phyloP scores from a whole-genome alignment of 2,797 vertebrate genomes.

The Leptodactylus fallax region DNA sequence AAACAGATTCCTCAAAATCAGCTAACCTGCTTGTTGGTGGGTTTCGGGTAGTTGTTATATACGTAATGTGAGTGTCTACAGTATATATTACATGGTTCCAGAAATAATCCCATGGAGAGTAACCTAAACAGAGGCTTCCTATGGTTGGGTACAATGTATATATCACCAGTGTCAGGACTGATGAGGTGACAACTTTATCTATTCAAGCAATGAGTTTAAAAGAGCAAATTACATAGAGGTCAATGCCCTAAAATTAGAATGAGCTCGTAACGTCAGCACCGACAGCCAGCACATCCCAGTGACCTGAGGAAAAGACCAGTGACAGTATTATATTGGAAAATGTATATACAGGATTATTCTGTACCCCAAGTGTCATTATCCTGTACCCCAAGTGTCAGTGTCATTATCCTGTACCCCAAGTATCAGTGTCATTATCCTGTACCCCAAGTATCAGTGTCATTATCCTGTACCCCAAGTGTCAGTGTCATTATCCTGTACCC shows the following conservation, averaged over 20 bases:
- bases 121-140: background rate
- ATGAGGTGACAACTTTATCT: background rate
- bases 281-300: background rate
- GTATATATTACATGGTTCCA: background rate
- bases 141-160: background rate
- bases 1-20: background rate
- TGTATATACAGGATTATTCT: background rate
- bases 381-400: background rate
- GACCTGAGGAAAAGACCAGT: background rate
- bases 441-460: background rate
- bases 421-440: background rate
- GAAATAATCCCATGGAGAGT: background rate
- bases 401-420: background rate
- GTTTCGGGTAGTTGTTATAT: background rate
- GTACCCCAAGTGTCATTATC: background rate
- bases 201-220: constrained; percentile 8
- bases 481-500: background rate
- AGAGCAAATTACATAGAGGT: constrained; percentile 32
- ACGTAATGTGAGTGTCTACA: no score
- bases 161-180: background rate
- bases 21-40: background rate
- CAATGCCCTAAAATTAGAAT: constrained; percentile 34
- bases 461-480: background rate
- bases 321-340: background rate
- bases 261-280: background rate